Evolutionary conservation across 2,797 vertebrate genomes (phyloP), one percentile per base, ranked within the genome.

Genomic region (Miichthys miiuy): DNA sequence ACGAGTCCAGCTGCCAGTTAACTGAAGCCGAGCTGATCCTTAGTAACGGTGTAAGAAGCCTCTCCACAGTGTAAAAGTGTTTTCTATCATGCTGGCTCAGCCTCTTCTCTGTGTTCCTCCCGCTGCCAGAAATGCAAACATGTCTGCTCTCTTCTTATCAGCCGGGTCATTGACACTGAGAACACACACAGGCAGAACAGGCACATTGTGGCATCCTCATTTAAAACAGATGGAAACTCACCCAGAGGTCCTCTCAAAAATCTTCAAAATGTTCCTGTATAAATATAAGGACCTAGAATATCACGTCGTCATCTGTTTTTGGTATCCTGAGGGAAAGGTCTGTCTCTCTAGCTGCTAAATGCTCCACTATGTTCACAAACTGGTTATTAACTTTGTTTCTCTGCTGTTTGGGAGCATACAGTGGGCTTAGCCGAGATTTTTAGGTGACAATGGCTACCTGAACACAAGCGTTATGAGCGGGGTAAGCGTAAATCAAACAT

Each of bases 101-200:
- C 75, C 68, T 81, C 34, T 25, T 75, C 46, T 72, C 12, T 5
- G 5, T 72, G 51, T 68, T 85, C 61, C 63, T 73, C 83, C 76
- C 17, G 68, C 82, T 74, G 78, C 41, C 72, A 72, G 38, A 68
- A 80, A 78, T 5, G 38, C 72, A 87, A 84, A 87, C 82, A 80
- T 60, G 70, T 66, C 73, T 54, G 48, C 72, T 57, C 64, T 80
- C 30, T 46, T 76, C 77, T 83, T 74, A 82, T 87, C 87, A 79
- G 58, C 63, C 2, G 11, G 77, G 74, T 82, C 81, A 81, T 34
- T 84, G 82, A 82, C 83, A 86, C 66, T 17, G 44, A 44, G 72
- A 52, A 68, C 77, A 77, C 74, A 82, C 66, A 76, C 44, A 61
- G 30, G 50, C 46, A 60, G 18, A 68, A 73, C 41, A 38, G 18